These are phyloP conservation scores for Syritta pipiens DNA, from an alignment of 2,888 invertebrate species.

Conservation along the genomic window DNA sequence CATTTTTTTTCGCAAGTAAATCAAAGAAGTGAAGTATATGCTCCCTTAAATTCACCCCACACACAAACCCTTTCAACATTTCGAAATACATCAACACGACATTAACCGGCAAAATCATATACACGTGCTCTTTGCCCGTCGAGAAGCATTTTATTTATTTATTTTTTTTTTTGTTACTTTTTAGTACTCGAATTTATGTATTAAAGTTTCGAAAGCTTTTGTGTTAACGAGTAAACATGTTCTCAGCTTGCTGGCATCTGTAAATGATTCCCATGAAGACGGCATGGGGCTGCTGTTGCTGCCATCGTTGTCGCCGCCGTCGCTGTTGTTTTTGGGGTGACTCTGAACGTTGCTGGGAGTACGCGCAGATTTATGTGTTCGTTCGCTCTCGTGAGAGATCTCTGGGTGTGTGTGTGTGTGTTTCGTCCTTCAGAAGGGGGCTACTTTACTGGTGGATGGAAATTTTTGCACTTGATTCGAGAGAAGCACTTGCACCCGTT, in stretches of 20 bases:
- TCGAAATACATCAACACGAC: background rate
- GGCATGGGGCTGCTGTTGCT: background rate
- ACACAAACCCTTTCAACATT: background rate
- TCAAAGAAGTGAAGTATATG: background rate
- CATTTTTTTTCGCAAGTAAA: background rate
- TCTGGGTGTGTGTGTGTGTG: background rate
- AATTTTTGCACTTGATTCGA: no score
- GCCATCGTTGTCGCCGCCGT: no score
- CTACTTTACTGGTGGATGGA: background rate
- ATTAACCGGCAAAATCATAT: constrained; percentile 15
- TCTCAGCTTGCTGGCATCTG: constrained; percentile 17
- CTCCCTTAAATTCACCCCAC: background rate
- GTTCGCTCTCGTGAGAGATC: background rate
- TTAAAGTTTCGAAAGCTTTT: constrained; percentile 16
- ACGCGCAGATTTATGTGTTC: constrained; percentile 27
- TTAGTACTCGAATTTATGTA: background rate
- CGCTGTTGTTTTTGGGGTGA: no score
- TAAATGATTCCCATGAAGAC: background rate
- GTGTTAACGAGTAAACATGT: constrained; percentile 12
- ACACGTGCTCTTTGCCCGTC: constrained; percentile 7
- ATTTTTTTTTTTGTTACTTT: background rate
- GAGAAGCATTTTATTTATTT: background rate
- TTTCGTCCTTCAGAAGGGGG: background rate
- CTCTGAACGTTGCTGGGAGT: constrained; percentile 23
- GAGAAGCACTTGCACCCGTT: constrained; percentile 5